Base-by-base conservation (phyloP, 2,888 invertebrate species). In the Neoitamus cyanurus region DNA sequence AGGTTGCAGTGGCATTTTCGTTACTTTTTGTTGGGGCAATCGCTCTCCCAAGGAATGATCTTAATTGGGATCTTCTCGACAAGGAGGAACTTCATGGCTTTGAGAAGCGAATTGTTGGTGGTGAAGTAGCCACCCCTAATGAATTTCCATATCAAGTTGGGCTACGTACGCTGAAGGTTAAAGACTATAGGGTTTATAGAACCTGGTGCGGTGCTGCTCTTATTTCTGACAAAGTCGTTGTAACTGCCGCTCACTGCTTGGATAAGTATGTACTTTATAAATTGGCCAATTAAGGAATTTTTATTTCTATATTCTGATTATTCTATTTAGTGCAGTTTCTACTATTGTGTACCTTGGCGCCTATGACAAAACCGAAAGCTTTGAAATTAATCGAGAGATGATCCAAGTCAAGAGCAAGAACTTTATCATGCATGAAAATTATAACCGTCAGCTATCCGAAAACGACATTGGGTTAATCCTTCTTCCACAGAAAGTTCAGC, bases 381-480 rank as follows among this genome's bases (percentile, higher is more conserved):
- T 25, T 5, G 83, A 83, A 37, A 11, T 34, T 13, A 72, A 31
- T 13, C 83, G 80, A 34, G 80, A 84, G 20, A 80, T 70, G 72
- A 48, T 83, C 13, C 37, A 15, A 1, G 83, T 84, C 15, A 42
- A 72, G 30, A 80, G 25, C 1, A 28, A 42, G 15, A 73, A 84
- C 15, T 90, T 90, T 84, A 86, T 88, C 37, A 88, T 91, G 28
- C 90, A 90, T 84, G 90, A 90, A 69, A 89, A 89, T 2, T 91
- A 90, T 89, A 90, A 90, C 88, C 88, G 89, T 9, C 88, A 88
- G 11, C 88, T 89, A 2, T 86, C 90, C 5, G 89, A 89, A 85
- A 90, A 91, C 87, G 91, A 91, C 70, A 90, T 91, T 85, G 91
- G 90, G 0, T 83, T 91, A 13, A 88, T 91, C 48, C 88, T 87